These are phyloP conservation scores for Antitype chi DNA, from an alignment of 2,888 invertebrate genomes.

Conservation along the genomic window DNA sequence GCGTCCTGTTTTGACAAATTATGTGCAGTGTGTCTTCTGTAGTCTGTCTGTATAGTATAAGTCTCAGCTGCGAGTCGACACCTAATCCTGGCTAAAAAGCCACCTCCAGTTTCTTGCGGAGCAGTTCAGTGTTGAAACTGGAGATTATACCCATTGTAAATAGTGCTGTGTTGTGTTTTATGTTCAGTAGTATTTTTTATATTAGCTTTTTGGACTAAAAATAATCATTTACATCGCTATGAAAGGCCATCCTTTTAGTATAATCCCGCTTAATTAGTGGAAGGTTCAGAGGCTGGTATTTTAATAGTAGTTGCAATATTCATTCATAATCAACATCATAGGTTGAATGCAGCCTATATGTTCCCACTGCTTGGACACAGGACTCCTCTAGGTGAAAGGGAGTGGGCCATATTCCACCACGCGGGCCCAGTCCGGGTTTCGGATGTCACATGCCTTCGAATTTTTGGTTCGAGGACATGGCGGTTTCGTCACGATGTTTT, in stretches of 20 bases:
- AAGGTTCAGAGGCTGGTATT: neutral
- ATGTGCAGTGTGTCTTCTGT: conserved; percentile 14
- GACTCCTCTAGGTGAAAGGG: neutral
- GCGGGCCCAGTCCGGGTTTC: neutral
- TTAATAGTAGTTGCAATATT: neutral
- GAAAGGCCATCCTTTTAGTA: neutral
- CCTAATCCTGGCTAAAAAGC: conserved; percentile 66
- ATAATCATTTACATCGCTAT: neutral
- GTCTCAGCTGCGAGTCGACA: conserved; percentile 61
- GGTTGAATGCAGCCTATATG: no score
- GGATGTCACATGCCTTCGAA: neutral
- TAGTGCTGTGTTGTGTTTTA: conserved; percentile 19
- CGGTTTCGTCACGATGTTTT: no score
- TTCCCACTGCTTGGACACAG: neutral
- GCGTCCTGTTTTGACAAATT: neutral
- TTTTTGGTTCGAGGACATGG: neutral
- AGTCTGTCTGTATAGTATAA: neutral
- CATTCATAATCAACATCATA: no score
- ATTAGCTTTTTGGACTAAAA: neutral
- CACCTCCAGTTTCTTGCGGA: conserved; percentile 60
- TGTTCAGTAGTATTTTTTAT: conserved; percentile 4
- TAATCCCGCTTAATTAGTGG: neutral
- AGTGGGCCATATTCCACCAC: neutral
- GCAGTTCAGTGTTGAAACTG: conserved; percentile 57
- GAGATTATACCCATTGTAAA: conserved; percentile 57